A percentile compares a stretch with the other conserved stretches of the same genome.
Evolutionary conservation across 1,140 invertebrate genomes (phyloP).

Genomic region (Latrodectus geometricus): DNA sequence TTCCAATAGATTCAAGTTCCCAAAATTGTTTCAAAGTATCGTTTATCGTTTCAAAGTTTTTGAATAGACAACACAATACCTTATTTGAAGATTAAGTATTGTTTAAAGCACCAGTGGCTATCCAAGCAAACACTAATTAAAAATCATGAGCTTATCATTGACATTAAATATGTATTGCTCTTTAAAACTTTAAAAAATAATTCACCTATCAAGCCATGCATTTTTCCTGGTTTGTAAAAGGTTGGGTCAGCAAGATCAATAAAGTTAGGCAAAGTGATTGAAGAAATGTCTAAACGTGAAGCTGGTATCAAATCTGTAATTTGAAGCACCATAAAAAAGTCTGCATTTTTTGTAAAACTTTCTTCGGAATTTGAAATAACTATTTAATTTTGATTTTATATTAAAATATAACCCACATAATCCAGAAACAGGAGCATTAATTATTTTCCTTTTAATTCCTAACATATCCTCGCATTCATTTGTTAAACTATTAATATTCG

Average conservation of each 20-base stretch:
- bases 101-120: neutral
- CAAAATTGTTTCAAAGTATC: constrained; percentile 21
- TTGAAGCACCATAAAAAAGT: constrained; percentile 2
- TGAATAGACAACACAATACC: neutral
- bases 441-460: neutral
- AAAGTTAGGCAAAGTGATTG: neutral
- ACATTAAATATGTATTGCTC: neutral
- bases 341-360: neutral
- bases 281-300: neutral
- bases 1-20: constrained; percentile 11
- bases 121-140: neutral
- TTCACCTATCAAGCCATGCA: neutral
- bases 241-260: neutral
- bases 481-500: neutral
- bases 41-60: neutral
- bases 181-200: constrained; percentile 18
- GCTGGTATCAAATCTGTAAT: neutral
- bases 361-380: constrained; percentile 7
- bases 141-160: neutral
- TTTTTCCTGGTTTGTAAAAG: constrained; percentile 9
- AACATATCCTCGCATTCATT: neutral
- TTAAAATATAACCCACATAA: neutral
- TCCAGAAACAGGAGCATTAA: constrained; percentile 1
- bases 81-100: neutral
- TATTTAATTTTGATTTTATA: neutral